Conservation (phyloP, 2,888 invertebrate genomes). For the Vanessa cardui region DNA sequence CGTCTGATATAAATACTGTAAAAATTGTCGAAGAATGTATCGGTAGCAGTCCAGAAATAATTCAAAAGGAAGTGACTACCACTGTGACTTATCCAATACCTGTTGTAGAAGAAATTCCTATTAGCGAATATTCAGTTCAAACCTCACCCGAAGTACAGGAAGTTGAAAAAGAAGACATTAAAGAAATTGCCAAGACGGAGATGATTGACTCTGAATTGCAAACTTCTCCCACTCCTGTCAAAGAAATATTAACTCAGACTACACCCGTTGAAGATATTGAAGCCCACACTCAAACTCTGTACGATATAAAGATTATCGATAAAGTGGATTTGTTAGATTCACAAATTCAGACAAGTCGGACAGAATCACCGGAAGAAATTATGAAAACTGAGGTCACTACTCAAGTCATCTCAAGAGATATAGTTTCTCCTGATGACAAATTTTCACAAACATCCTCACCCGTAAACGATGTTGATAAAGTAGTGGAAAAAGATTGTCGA, state of each 20-base stretch:
- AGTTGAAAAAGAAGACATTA: conserved; percentile 61
- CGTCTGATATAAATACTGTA: conserved; percentile 82
- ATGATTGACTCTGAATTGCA: conserved; percentile 74
- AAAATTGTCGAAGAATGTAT: conserved; percentile 87
- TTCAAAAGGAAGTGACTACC: conserved; percentile 74
- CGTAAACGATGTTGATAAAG: conserved; percentile 44
- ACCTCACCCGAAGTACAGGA: conserved; percentile 83
- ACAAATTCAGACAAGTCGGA: conserved; percentile 72
- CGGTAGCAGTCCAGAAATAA: conserved; percentile 75
- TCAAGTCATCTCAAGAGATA: conserved; percentile 77
- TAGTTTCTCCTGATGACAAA: conserved; percentile 67
- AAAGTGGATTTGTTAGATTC: conserved; percentile 66
- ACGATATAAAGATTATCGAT: conserved; percentile 60
- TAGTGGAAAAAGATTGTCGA: conserved; percentile 61
- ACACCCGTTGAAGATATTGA: conserved; percentile 75
- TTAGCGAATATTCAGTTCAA: conserved; percentile 82
- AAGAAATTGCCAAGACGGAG: conserved; percentile 56
- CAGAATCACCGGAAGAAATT: conserved; percentile 63
- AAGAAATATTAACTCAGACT: conserved; percentile 84
- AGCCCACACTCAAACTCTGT: conserved; percentile 69
- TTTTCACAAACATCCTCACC: conserved; percentile 78
- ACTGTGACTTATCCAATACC: conserved; percentile 83
- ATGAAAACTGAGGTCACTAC: conserved; percentile 79
- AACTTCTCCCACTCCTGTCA: conserved; percentile 77
- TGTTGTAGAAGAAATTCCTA: conserved; percentile 83